Evolutionary conservation across 2,797 vertebrate genomes (phyloP).

Genomic region (Schizopygopsis pylzovi): DNA sequence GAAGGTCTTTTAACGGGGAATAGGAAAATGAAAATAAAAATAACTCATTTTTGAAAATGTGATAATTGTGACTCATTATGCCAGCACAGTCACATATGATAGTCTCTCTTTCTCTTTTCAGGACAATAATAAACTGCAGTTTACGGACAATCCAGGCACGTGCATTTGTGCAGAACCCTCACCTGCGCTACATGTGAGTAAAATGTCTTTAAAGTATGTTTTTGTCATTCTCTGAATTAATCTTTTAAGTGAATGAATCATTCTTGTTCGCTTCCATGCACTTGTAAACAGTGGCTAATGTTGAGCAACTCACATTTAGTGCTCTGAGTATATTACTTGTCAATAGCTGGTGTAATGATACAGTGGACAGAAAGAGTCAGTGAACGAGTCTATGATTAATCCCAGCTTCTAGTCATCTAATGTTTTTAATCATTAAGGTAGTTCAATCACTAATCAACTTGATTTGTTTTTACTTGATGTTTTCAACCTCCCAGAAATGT

Average conservation of each 20-base stretch:
- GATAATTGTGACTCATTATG: too few species aligned
- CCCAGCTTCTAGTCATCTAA: background rate
- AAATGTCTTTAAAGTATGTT: constrained; percentile 7
- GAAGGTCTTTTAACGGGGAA: too few species aligned
- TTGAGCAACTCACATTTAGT: background rate
- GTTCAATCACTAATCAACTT: background rate
- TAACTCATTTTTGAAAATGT: too few species aligned
- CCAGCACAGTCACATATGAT: background rate
- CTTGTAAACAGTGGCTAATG: background rate
- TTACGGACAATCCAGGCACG: constrained; percentile 91
- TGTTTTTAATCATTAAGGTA: background rate
- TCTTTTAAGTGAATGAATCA: background rate
- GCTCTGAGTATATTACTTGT: background rate
- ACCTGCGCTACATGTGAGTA: constrained; percentile 97
- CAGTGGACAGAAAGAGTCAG: background rate
- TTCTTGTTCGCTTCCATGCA: background rate
- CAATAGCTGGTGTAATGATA: background rate
- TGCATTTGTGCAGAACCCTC: constrained; percentile 94
- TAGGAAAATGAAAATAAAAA: too few species aligned
- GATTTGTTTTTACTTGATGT: background rate
- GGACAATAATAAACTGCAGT: constrained; percentile 97
- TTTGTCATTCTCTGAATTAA: background rate
- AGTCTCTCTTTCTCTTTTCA: constrained; percentile 62
- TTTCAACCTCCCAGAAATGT: background rate
- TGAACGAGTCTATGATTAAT: background rate